phyloP scores from a whole-genome alignment of 2,888 invertebrate species.

The Micropterix aruncella region DNA sequence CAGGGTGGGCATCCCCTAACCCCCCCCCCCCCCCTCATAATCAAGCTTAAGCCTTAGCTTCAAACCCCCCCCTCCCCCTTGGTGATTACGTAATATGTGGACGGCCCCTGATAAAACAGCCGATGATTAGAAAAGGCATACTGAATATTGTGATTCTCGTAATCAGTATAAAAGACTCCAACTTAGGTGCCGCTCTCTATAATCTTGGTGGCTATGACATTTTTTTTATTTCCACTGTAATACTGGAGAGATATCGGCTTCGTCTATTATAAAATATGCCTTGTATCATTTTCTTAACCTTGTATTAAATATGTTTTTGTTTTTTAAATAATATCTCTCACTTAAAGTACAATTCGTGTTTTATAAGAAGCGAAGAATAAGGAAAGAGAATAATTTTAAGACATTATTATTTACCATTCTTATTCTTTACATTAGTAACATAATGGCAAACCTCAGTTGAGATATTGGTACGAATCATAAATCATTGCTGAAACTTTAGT shows the following conservation, averaged over 20 bases:
- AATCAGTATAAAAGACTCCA: slow-evolving; percentile 11
- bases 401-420: background rate
- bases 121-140: slow-evolving; percentile 30
- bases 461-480: slow-evolving; percentile 5
- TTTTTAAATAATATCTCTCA: no score
- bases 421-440: slow-evolving; percentile 3
- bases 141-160: slow-evolving; percentile 19
- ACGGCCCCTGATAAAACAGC: no score
- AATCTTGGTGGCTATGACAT: slow-evolving; percentile 12
- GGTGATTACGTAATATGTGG: no score
- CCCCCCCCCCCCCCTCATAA: no score
- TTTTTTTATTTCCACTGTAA: slow-evolving; percentile 12
- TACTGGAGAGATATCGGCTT: slow-evolving; percentile 12
- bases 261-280: background rate
- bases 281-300: no score
- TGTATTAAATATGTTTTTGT: no score
- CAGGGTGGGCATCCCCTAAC: no score
- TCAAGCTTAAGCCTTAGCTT: no score
- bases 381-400: background rate
- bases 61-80: no score
- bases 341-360: no score
- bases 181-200: slow-evolving; percentile 12
- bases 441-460: slow-evolving; percentile 10
- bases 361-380: no score
- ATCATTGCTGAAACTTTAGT: slow-evolving; percentile 14